Evolutionary conservation across 2,113 vertebrate genomes (phyloP), one percentile per base, ranked within the genome.

Genomic region (Astatotilapia flaviijosephi): DNA sequence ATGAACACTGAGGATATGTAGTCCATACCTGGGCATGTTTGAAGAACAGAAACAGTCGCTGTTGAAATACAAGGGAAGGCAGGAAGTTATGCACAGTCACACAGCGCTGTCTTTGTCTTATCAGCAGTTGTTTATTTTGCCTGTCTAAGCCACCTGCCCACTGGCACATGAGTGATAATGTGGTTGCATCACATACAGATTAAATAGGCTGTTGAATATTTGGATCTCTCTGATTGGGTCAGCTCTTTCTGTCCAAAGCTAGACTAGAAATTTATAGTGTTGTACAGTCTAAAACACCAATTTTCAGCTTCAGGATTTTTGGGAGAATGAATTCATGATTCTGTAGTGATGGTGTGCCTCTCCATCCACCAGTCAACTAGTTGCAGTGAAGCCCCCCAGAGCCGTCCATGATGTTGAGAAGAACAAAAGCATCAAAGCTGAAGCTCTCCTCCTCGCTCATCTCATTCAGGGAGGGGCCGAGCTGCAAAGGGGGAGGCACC

Each of bases 381-480:
- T 97, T 96, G 96, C 92, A 10, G 82, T 6, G 86, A 94, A 91
- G 94, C 93, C 96, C 96, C 96, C 65, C 23, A 87, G 90, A 17
- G 84, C 94, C 94, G 94, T 96, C 96, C 95, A 15, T 89, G 90
- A 91, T 94, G 79, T 96, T 92, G 95, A 92, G 80, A 90, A 88
- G 26, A 87, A 89, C 95, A 95, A 95, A 94, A 93, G 89, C 93
- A 93, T 94, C 89, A 96, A 95, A 96, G 95, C 89, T 33, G 49
- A 9, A 86, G 86, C 92, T 55, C 86, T 90, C 93, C 88, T 83
- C 60, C 90, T 87, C 5, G 15, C 86, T 91, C 80, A 85, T 87
- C 65, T 80, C 15, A 2, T 60, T 87, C 45, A 54, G 91, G 92
- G 91, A 94, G 94, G 93, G 92, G 92, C 92, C 14, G 91, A 88